Conservation (phyloP, 2,888 invertebrate species). For the Hipparchia semele region DNA sequence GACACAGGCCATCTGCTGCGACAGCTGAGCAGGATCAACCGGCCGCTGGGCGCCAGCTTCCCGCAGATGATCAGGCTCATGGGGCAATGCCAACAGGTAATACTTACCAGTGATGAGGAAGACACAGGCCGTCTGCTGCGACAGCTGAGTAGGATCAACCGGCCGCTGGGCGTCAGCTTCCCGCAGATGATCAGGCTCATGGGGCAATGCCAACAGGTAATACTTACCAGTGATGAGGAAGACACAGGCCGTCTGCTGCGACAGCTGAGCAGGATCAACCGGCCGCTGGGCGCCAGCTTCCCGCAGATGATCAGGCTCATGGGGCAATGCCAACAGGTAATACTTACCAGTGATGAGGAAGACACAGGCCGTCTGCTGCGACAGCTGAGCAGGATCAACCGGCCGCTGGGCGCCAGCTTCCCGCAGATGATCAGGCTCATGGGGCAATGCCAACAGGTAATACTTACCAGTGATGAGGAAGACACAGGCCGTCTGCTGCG, state of each 20-base stretch:
- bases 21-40: slow-evolving; percentile 84
- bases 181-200: slow-evolving; percentile 90
- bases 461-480: slow-evolving; percentile 85
- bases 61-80: slow-evolving; percentile 90
- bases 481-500: slow-evolving; percentile 86
- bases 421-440: slow-evolving; percentile 90
- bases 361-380: slow-evolving; percentile 86
- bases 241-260: slow-evolving; percentile 86
- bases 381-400: slow-evolving; percentile 84
- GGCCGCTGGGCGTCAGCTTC: slow-evolving; percentile 86
- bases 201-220: slow-evolving; percentile 90
- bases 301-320: slow-evolving; percentile 90
- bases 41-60: slow-evolving; percentile 86
- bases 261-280: slow-evolving; percentile 84
- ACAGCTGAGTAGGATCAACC: slow-evolving; percentile 84
- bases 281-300: slow-evolving; percentile 86
- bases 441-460: slow-evolving; percentile 90
- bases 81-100: slow-evolving; percentile 90
- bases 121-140: slow-evolving; percentile 86
- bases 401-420: slow-evolving; percentile 86
- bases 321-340: slow-evolving; percentile 90
- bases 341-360: slow-evolving; percentile 84
- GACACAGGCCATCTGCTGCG: slow-evolving; percentile 86
- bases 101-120: slow-evolving; percentile 84
- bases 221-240: slow-evolving; percentile 85